Percentiles rank a stretch among this genome's conserved stretches.
phyloP scores from a whole-genome alignment of 2,797 vertebrate genomes.

The Falco cherrug region DNA sequence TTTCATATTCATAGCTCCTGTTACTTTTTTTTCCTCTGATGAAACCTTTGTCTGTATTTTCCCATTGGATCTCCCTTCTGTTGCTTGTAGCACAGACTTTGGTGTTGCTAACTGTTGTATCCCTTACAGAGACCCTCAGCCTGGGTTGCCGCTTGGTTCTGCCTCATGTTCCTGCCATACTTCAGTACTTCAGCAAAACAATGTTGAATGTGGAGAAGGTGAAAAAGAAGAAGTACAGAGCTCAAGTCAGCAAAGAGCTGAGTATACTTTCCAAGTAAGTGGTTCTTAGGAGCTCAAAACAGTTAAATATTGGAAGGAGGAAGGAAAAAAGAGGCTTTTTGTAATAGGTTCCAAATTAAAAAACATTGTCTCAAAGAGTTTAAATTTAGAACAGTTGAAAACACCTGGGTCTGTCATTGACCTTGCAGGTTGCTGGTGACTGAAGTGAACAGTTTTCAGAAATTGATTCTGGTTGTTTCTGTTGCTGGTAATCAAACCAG shows the following conservation, averaged over 20 bases:
- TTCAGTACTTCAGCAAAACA: constrained; percentile 87
- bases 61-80: not conserved
- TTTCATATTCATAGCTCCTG: not conserved
- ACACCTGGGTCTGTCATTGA: not conserved
- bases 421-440: not conserved
- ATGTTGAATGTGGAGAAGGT: constrained; percentile 86
- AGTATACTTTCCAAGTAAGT: constrained; percentile 96
- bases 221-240: constrained; percentile 89
- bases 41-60: not conserved
- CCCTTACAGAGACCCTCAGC: constrained; percentile 79
- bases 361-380: not conserved
- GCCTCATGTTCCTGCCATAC: constrained; percentile 88
- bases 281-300: not conserved
- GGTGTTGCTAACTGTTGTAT: not conserved
- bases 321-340: not conserved
- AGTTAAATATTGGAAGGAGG: not conserved
- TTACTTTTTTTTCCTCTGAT: not conserved
- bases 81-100: not conserved
- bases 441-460: not conserved
- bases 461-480: not conserved
- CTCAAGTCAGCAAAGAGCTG: constrained; percentile 93
- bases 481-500: not conserved
- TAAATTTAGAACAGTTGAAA: not conserved
- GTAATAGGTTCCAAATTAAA: not conserved
- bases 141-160: constrained; percentile 86